Evolutionary conservation across 2,797 vertebrate genomes (phyloP).

Genomic region (Lepidocolaptes lacrymiger): DNA sequence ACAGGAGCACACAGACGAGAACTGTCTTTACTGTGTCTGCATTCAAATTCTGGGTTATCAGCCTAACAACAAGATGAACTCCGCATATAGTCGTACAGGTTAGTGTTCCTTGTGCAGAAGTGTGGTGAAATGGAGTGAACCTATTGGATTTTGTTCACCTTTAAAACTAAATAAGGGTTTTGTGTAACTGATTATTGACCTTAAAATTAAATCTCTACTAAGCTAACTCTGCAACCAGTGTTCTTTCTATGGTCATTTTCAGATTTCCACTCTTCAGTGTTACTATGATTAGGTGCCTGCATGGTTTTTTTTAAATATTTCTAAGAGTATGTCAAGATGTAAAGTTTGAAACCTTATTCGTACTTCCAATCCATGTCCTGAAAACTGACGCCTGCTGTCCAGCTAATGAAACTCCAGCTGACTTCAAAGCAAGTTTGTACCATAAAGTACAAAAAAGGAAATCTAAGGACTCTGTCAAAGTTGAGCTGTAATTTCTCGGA

Average conservation of each 20-base stretch:
- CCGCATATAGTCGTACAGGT: slow-evolving; percentile 89
- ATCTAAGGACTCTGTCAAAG: neutral
- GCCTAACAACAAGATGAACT: slow-evolving; percentile 83
- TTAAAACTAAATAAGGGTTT: neutral
- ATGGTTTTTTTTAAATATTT: neutral
- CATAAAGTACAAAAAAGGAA: neutral
- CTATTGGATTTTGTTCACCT: neutral
- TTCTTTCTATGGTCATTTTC: neutral
- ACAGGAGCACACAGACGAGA: slow-evolving; percentile 95
- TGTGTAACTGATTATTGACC: neutral
- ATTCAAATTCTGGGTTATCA: slow-evolving; percentile 88
- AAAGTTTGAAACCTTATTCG: neutral
- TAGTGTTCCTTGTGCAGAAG: slow-evolving; percentile 12
- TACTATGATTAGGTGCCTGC: neutral
- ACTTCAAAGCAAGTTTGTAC: neutral
- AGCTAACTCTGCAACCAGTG: neutral
- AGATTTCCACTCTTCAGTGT: neutral
- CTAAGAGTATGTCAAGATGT: neutral
- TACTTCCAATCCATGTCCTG: neutral
- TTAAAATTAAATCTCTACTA: neutral
- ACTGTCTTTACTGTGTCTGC: slow-evolving; percentile 96
- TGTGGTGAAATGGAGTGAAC: neutral
- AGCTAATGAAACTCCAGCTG: neutral
- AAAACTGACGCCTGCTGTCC: neutral
- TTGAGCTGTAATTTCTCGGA: neutral